Evolutionary conservation across 2,113 vertebrate species (phyloP).

Genomic region (Pardalotus punctatus): DNA sequence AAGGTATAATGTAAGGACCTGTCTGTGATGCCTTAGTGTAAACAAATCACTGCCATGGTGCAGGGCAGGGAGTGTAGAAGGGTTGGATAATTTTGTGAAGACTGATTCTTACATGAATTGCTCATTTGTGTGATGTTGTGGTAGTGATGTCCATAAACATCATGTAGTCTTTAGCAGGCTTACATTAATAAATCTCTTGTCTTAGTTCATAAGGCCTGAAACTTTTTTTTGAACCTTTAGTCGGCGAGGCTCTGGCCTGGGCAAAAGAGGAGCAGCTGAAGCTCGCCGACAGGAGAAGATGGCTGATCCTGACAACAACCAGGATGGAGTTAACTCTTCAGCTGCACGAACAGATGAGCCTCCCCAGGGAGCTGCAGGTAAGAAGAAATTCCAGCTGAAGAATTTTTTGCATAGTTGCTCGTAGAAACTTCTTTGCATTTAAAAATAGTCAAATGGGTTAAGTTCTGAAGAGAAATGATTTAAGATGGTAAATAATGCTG

Average conservation of each 20-base stretch:
- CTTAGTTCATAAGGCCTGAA: background rate
- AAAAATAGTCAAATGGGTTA: background rate
- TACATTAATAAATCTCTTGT: background rate
- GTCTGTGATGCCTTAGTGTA: background rate
- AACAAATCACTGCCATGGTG: background rate
- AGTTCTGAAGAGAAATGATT: background rate
- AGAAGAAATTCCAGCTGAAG: background rate
- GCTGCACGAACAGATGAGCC: constrained; percentile 91
- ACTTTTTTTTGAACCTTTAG: constrained; percentile 63
- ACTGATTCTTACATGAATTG: fast-evolving
- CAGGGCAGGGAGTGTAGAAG: background rate
- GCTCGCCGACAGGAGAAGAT: constrained; percentile 99
- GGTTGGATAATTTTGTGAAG: background rate
- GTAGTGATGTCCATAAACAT: background rate
- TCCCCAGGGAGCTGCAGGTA: constrained; percentile 98
- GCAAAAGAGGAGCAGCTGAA: constrained; percentile 99
- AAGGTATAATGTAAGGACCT: background rate
- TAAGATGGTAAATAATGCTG: background rate
- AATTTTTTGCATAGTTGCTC: background rate
- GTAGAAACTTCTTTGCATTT: background rate
- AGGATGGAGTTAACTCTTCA: constrained; percentile 97
- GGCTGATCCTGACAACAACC: constrained; percentile 97
- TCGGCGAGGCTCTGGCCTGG: constrained; percentile 99
- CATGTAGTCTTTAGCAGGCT: background rate
- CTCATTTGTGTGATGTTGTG: background rate